Evolutionary conservation across 2,113 vertebrate species (phyloP).

Genomic region (Myiopsitta monachus): DNA sequence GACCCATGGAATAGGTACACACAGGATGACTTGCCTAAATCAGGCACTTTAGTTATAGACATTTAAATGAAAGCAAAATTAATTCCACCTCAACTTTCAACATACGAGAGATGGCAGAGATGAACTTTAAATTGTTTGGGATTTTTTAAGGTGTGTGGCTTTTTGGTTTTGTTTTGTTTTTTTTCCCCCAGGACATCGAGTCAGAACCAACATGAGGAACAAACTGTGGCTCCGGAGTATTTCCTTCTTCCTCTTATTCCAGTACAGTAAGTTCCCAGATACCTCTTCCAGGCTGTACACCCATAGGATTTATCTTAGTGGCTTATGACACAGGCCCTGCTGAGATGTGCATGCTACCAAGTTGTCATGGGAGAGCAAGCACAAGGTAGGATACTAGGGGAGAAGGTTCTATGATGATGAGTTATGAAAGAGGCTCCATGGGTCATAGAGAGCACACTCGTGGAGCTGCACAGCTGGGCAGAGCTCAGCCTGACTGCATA

Average conservation of each 20-base stretch:
- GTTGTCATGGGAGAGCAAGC: background rate
- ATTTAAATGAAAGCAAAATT: background rate
- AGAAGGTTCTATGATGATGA: background rate
- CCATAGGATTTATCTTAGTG: background rate
- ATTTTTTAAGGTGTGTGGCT: background rate
- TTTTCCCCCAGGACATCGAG: background rate
- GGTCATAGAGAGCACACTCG: background rate
- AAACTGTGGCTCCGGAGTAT: background rate
- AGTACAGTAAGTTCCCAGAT: conserved; percentile 60
- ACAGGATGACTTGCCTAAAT: background rate
- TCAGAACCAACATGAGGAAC: conserved; percentile 56
- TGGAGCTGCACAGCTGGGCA: background rate
- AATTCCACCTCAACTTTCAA: background rate
- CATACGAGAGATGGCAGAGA: background rate
- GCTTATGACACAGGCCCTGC: accelerated
- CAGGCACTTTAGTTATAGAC: background rate
- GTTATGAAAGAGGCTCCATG: background rate
- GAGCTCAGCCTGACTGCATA: background rate
- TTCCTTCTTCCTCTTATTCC: conserved; percentile 57
- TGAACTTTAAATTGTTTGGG: background rate
- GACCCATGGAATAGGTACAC: background rate
- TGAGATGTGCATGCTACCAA: background rate
- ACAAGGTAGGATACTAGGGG: background rate
- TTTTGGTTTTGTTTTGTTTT: background rate
- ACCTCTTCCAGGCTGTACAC: background rate